Base-by-base conservation (phyloP, 2,888 invertebrate genomes). In the Drosophila planitibia region DNA sequence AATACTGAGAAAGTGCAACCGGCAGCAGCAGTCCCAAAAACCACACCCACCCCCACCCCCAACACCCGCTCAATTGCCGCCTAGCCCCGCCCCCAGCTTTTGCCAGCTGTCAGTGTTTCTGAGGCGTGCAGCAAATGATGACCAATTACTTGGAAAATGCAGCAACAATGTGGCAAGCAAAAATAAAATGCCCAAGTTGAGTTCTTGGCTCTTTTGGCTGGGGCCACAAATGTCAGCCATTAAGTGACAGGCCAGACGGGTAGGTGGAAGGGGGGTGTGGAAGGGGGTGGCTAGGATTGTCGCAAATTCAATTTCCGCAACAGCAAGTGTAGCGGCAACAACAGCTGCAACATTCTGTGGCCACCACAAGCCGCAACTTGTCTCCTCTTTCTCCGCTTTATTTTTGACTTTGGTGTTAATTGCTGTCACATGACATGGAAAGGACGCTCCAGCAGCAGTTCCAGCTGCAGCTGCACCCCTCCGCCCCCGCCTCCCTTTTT, bases 101-200 rank as follows among this genome's bases (percentile, higher is more conserved):
- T 25, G 53, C 44, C 44, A 55, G 67, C 87, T 87, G 84, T 81
- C 84, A 87, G 37, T 49, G 22, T 49, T 70, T 70, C 64, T 70
- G 71, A 65, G 76, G 74, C 70, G 63, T 60, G 65, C 52, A 59
- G 71, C 79, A 77, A 47, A 76, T 70, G 89, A 83, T 86, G 86
- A 89, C 86, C 89, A 86, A 86, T 86, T 86, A 87, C 89, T 87
- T 78, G 84, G 89, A 86, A 89, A 84, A 76, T 84, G 85, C 85
- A 83, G 85, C 87, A 87, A 86, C 89, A 86, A 89, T 78, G 85
- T 86, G 81, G 89, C 85, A 78, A 62, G 60, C 70, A 70, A 37
- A 37, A 39, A 55, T 37, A 66, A 81, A 76, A 79, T 76, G 70
- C 58, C 39, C 67, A 52, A 55, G 64, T 55, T 70, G 52, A 41